phyloP scores from a whole-genome alignment of 2,113 vertebrate species.

The Sapayoa aenigma region DNA sequence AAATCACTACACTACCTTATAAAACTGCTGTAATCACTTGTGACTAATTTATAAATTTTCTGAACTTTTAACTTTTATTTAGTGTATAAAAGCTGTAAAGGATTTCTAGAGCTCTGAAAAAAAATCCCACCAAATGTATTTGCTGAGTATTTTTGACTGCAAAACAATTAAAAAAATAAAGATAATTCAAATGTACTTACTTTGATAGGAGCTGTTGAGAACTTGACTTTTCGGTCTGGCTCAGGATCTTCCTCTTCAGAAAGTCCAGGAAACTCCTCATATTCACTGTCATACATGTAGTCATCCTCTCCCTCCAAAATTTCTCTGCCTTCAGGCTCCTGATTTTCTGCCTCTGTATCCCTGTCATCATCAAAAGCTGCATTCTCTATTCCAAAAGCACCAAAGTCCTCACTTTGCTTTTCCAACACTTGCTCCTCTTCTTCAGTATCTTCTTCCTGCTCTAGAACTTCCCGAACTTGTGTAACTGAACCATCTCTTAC shows the following conservation, averaged over 20 bases:
- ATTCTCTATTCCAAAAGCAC: conserved; percentile 86
- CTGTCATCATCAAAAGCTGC: conserved; percentile 87
- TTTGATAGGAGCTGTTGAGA: conserved; percentile 87
- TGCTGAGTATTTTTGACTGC: not conserved
- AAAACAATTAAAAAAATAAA: not conserved
- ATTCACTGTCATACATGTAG: conserved; percentile 73
- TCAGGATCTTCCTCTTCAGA: conserved; percentile 86
- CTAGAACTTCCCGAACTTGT: not conserved
- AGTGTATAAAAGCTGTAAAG: not conserved
- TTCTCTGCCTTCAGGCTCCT: conserved; percentile 45
- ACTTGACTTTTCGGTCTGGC: conserved; percentile 80
- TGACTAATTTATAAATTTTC: not conserved
- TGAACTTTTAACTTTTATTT: not conserved
- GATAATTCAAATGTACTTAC: conserved; percentile 53
- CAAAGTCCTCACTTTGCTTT: conserved; percentile 56
- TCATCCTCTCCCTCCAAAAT: conserved; percentile 70
- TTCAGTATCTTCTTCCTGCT: conserved; percentile 22
- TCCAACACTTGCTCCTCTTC: conserved; percentile 60
- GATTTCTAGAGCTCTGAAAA: not conserved
- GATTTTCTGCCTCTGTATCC: conserved; percentile 73
- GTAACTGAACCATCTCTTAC: not conserved
- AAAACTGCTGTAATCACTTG: not conserved
- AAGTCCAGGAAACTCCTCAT: conserved; percentile 82
- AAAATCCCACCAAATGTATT: not conserved
- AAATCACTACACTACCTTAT: not conserved